Conservation (phyloP, 2,113 vertebrate genomes). For the Aspidoscelis tigris region DNA sequence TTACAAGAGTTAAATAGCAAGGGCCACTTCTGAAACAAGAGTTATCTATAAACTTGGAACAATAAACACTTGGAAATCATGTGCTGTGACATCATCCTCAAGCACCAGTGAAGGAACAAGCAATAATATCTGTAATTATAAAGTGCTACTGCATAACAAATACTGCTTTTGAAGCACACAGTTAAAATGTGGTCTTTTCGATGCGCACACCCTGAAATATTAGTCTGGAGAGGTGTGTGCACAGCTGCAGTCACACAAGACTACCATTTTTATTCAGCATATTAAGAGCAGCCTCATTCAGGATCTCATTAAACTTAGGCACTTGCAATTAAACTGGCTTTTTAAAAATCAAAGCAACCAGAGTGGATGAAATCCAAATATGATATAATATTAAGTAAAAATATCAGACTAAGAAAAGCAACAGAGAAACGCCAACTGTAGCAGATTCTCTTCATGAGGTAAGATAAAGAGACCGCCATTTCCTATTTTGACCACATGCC, state of each 20-base stretch:
- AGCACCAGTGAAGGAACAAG: background rate
- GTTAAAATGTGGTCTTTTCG: background rate
- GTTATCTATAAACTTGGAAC: background rate
- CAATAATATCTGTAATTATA: background rate
- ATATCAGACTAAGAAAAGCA: background rate
- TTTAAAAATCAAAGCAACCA: background rate
- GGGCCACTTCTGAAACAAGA: background rate
- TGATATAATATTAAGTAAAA: background rate
- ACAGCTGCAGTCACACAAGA: background rate
- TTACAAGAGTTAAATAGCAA: background rate
- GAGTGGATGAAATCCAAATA: background rate
- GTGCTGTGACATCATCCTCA: background rate
- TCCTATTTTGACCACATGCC: background rate
- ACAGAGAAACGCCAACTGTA: background rate
- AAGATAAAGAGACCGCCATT: background rate
- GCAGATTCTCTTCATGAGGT: background rate
- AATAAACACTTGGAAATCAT: background rate
- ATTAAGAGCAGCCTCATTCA: background rate
- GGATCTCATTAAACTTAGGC: background rate
- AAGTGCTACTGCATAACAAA: background rate
- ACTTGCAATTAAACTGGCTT: background rate
- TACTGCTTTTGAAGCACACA: background rate
- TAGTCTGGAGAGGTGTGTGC: background rate
- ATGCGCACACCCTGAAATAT: background rate
- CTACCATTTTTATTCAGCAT: background rate